Evolutionary conservation across 2,797 vertebrate species (phyloP), one percentile per base, ranked within the genome.

Genomic region (Protosalanx chinensis): DNA sequence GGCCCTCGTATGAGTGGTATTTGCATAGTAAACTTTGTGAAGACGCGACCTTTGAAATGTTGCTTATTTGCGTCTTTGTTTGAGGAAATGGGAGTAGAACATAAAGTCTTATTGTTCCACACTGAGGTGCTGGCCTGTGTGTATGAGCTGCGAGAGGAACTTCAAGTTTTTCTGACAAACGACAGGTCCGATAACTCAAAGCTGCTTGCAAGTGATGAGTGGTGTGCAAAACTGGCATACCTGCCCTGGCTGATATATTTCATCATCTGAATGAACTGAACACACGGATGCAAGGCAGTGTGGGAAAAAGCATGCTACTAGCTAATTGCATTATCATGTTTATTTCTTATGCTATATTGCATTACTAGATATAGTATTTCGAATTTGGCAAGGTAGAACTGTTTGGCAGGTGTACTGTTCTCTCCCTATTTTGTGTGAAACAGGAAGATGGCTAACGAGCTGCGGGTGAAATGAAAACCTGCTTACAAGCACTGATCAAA

Each of bases 141-240:
- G 66, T 75, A 82, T 79, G 80, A 83, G 67, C 74, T 84, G 68
- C 29, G 30, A 16, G 78, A 81, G 70, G 79, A 82, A 76, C 23
- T 27, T 27, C 1, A 27, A 27, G 23, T 27, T 27, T 27, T 1
- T 27, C 23, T 27, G 23, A 27, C 73, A 32, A 69, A 81, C 49
- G 72, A 79, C 74, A 61, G 62, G 71, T 80, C 33, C 16, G 71
- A 74, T 74, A 35, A 70, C 71, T 32, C 78, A 62, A 71, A 80
- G 71, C 70, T 76, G 77, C 69, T 79, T 59, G 58, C 70, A 77
- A 73, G 70, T 76, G 71, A 79, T 77, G 78, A 78, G 76, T 74
- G 67, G 58, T 69, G 67, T 74, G 35, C 64, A 68, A 72, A 37
- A 56, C 37, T 70, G 69, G 72, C 67, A 68, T 68, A 64, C 59